A percentile compares a stretch with the other conserved stretches of the same genome.
These are phyloP conservation scores for Periophthalmus modestus DNA, from an alignment of 2,113 vertebrate species.

Conservation along the genomic window DNA sequence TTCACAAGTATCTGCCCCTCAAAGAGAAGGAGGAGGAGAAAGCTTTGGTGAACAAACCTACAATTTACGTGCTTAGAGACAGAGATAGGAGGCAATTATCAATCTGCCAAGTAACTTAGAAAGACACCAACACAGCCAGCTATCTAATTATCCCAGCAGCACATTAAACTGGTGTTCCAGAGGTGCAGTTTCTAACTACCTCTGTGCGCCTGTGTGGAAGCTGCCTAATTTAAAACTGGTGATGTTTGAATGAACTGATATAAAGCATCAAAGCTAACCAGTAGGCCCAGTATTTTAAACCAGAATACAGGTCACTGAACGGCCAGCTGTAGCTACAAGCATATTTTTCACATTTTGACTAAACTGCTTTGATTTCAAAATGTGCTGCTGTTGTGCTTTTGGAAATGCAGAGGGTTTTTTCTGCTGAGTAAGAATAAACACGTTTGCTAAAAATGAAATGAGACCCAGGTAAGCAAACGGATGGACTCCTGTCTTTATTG, in stretches of 20 bases:
- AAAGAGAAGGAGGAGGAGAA: background rate
- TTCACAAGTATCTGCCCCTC: background rate
- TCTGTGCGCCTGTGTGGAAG: background rate
- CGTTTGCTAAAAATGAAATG: background rate
- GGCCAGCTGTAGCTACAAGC: conserved; percentile 18
- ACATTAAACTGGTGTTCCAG: conserved; percentile 3
- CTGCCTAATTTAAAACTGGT: conserved; percentile 13
- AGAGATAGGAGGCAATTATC: background rate
- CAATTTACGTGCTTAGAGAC: background rate
- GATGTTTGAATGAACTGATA: conserved; percentile 23
- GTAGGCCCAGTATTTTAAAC: background rate
- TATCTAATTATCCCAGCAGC: conserved; percentile 9
- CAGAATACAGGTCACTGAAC: conserved; percentile 20
- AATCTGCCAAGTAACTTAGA: background rate
- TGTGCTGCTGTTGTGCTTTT: background rate
- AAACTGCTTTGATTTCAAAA: conserved; percentile 9
- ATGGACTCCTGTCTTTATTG: background rate
- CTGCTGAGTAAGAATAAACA: background rate
- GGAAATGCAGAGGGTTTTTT: background rate
- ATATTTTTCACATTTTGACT: background rate
- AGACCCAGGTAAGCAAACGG: background rate
- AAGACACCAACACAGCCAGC: background rate
- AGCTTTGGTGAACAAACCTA: background rate
- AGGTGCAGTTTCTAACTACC: conserved; percentile 15
- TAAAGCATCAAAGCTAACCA: background rate